phyloP scores from a whole-genome alignment of 2,888 invertebrate genomes.

The Herminia tarsipennalis region DNA sequence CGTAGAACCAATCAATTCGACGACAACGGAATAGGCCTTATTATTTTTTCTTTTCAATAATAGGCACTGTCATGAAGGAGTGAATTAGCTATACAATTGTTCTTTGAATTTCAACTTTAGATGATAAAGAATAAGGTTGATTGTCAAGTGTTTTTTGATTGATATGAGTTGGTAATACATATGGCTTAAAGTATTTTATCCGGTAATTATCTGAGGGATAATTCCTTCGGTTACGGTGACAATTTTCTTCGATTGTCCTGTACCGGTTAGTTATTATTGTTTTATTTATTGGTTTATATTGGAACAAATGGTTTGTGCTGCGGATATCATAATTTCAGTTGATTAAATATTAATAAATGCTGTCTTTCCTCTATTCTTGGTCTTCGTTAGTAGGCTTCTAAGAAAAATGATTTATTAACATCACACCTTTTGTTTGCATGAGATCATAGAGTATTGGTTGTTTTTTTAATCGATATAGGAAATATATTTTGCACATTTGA shows the following conservation, averaged over 20 bases:
- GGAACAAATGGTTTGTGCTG: slow-evolving; percentile 22
- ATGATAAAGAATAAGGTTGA: slow-evolving; percentile 26
- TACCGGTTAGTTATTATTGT: slow-evolving; percentile 48
- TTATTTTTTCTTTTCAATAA: slow-evolving; percentile 61
- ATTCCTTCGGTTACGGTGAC: slow-evolving; percentile 66
- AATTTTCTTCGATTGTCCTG: slow-evolving; percentile 62
- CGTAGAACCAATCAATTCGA: slow-evolving; percentile 71
- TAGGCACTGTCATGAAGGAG: slow-evolving; percentile 52
- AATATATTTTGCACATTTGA: no score
- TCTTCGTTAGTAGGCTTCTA: no score
- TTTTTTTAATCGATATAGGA: no score
- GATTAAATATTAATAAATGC: no score
- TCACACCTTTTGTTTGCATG: no score
- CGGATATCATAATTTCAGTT: neutral
- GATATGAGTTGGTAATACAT: slow-evolving; percentile 42
- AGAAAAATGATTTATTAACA: no score
- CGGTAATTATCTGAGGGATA: slow-evolving; percentile 68
- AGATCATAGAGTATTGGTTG: no score
- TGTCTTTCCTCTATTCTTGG: no score
- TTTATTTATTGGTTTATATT: slow-evolving; percentile 33
- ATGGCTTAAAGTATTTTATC: slow-evolving; percentile 59
- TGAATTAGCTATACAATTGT: slow-evolving; percentile 23
- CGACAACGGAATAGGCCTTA: slow-evolving; percentile 55
- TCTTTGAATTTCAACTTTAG: slow-evolving; percentile 23
- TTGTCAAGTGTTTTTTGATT: slow-evolving; percentile 17